Conservation (phyloP, 2,797 vertebrate genomes). For the Lutjanus argentimaculatus region DNA sequence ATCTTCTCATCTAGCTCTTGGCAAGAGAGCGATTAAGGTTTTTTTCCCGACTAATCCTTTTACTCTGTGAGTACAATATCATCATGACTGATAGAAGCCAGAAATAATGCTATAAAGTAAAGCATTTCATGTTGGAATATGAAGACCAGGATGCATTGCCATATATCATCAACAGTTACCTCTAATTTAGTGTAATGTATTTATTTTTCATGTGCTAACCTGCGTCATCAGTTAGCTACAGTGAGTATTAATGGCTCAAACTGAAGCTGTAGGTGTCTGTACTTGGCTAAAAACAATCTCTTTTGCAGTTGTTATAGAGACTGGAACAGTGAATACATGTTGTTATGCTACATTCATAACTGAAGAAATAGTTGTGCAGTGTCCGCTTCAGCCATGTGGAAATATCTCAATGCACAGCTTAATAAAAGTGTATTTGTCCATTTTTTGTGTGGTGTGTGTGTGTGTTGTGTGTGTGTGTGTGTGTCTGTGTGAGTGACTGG, state of each 20-base stretch:
- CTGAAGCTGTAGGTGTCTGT: conserved; percentile 18
- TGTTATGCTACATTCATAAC: conserved; percentile 12
- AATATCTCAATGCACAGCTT: conserved; percentile 44
- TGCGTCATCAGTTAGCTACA: conserved; percentile 15
- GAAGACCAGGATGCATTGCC: background rate
- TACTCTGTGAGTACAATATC: background rate
- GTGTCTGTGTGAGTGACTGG: conserved; percentile 16
- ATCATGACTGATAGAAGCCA: background rate
- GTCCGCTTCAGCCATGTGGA: conserved; percentile 45
- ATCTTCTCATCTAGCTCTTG: too few relatives aligned
- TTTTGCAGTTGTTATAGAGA: conserved; percentile 17
- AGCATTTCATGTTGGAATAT: background rate
- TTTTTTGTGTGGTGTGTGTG: conserved; percentile 6
- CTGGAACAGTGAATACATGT: conserved; percentile 21
- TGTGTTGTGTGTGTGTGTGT: conserved; percentile 20
- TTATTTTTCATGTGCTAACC: conserved; percentile 18
- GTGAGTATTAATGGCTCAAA: conserved; percentile 15
- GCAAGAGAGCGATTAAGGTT: background rate
- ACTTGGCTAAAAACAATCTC: background rate
- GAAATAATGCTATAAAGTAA: background rate
- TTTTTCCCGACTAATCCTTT: background rate
- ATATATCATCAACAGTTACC: conserved; percentile 20
- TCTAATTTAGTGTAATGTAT: conserved; percentile 14
- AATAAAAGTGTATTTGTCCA: conserved; percentile 58
- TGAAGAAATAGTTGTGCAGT: conserved; percentile 29